These are phyloP conservation scores for Hypocryptadius cinnamomeus DNA, from an alignment of 2,113 vertebrate genomes.

Conservation along the genomic window DNA sequence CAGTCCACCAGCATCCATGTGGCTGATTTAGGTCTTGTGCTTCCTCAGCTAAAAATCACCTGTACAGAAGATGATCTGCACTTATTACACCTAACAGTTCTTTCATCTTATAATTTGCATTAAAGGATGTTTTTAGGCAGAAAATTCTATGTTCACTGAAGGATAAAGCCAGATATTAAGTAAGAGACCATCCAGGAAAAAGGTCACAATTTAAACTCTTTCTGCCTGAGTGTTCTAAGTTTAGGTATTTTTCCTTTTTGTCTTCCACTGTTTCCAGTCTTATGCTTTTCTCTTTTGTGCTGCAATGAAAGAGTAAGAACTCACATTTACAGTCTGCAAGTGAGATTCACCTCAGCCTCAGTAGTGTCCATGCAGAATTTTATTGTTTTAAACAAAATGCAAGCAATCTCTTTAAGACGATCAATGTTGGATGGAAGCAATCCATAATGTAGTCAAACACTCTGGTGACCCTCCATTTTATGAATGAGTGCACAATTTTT, in stretches of 20 bases:
- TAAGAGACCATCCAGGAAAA: conserved; percentile 53
- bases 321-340: not conserved
- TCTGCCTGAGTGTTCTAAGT: conserved; percentile 55
- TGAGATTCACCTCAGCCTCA: not conserved
- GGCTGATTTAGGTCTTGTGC: conserved; percentile 37
- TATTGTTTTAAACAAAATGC: not conserved
- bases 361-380: not conserved
- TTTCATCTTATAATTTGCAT: conserved; percentile 77
- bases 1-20: not conserved
- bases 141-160: conserved; percentile 68
- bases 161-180: conserved; percentile 70
- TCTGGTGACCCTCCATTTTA: not conserved
- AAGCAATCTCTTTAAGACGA: not conserved
- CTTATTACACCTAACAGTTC: conserved; percentile 71
- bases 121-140: conserved; percentile 76
- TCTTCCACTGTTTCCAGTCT: conserved; percentile 61
- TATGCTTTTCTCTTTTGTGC: not conserved
- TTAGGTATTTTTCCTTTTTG: conserved; percentile 42
- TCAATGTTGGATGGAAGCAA: not conserved
- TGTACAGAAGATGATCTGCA: conserved; percentile 74
- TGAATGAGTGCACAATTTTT: not conserved
- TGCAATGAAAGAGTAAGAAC: not conserved
- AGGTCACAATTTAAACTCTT: conserved; percentile 7
- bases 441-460: not conserved
- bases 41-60: conserved; percentile 67